Evolutionary conservation across 2,113 vertebrate genomes (phyloP), one percentile per base, ranked within the genome.

Genomic region (Aix galericulata): DNA sequence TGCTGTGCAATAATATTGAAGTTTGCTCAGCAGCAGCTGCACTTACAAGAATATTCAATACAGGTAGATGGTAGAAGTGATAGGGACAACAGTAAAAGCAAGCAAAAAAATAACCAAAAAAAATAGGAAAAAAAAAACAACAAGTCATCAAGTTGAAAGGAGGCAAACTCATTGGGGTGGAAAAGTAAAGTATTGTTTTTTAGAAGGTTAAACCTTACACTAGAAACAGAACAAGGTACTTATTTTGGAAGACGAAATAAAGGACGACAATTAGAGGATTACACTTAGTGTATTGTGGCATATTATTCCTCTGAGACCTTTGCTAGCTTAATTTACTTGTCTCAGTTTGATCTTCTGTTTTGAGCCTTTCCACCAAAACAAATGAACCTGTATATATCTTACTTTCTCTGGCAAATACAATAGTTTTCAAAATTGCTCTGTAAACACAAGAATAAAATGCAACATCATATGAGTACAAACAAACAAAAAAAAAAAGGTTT

Each of bases 301-400:
- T 13, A 16, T 46, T 38, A 8, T 17, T 56, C 23, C 44, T 75
- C 31, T 62, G 36, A 59, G 40, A 50, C 16, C 7, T 88, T 85
- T 50, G 11, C 3, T 79, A 89, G 26, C 8, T 32, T 60, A 4
- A 55, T 64, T 5, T 53, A 15, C 17, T 27, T 31, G 20, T 8
- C 2, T 64, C 3, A 59, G 32, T 6, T 46, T 82, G 32, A 26
- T 34, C 14, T 22, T 93, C 9, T 40, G 10, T 66, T 90, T 62
- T 73, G 15, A 52, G 10, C 6, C 8, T 80, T 85, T 34, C 17
- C 17, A 74, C 17, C 2, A 62, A 68, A 85, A 76, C 55, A 22
- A 0, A 0, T 7, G 8, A 75, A 50, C 32, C 14, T 26, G 6
- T 9, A 58, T 38, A 3, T 56, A n/a, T 17, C 5, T 10, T 36